phyloP scores from a whole-genome alignment of 2,113 vertebrate species.

The Mesitornis unicolor region DNA sequence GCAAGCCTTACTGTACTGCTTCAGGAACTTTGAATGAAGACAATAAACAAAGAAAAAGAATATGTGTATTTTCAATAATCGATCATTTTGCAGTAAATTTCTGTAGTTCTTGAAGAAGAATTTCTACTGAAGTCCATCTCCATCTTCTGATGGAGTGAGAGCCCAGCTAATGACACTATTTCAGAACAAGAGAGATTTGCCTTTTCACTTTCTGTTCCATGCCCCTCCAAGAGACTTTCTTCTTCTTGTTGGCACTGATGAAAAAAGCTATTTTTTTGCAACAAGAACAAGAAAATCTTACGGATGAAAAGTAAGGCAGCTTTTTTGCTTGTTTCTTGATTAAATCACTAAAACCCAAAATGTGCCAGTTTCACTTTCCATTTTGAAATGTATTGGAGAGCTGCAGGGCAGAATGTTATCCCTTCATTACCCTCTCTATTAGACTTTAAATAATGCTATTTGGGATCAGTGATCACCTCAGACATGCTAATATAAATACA shows the following conservation, averaged over 20 bases:
- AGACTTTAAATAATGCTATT: constrained; percentile 15
- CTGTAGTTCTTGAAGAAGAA: neutral
- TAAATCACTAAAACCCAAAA: constrained; percentile 36
- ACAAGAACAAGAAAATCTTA: constrained; percentile 14
- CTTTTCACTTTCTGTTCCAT: neutral
- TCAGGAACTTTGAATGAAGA: neutral
- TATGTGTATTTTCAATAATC: neutral
- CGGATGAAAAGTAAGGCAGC: neutral
- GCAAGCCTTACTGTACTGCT: neutral
- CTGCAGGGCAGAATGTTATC: constrained; percentile 21
- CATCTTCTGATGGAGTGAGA: neutral
- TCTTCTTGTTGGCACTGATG: neutral
- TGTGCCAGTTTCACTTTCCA: constrained; percentile 13
- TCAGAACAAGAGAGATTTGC: neutral
- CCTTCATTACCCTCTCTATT: constrained; percentile 25
- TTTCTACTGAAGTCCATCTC: neutral
- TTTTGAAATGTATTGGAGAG: neutral
- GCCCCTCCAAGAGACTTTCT: neutral
- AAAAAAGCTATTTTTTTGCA: constrained; percentile 17
- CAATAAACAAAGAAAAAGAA: neutral
- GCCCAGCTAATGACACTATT: neutral
- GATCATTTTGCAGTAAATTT: neutral
- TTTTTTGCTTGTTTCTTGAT: neutral
- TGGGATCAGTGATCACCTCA: constrained; percentile 41
- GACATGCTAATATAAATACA: constrained; percentile 44